Percentiles rank a stretch among this genome's conserved stretches.
phyloP scores from a whole-genome alignment of 2,888 invertebrate genomes.

The Macrostomum cliftonense region DNA sequence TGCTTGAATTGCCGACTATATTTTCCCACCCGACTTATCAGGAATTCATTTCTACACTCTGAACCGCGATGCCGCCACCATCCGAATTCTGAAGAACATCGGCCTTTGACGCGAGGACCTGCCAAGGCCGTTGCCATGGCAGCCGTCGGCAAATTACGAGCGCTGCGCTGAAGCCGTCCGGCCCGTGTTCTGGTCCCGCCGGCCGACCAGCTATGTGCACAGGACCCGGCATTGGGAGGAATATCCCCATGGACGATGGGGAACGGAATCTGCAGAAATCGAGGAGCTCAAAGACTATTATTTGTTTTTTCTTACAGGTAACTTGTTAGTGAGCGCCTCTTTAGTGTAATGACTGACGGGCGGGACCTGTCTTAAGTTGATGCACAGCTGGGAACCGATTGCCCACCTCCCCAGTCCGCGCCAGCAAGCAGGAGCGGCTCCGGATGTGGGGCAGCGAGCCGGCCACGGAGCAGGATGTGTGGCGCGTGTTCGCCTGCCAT shows the following conservation, averaged over 20 bases:
- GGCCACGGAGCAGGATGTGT: conserved; percentile 41
- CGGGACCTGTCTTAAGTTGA: too few species aligned
- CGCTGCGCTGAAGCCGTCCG: conserved; percentile 43
- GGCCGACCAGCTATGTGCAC: conserved; percentile 43
- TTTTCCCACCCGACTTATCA: too few species aligned
- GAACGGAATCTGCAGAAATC: conserved; percentile 44
- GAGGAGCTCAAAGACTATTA: conserved; percentile 44
- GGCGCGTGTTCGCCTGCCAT: conserved; percentile 42
- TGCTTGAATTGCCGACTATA: too few species aligned
- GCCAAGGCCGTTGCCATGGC: conserved; percentile 42
- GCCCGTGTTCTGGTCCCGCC: conserved; percentile 44
- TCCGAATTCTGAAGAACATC: conserved; percentile 36
- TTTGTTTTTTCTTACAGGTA: conserved; percentile 41
- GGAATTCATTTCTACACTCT: conserved; percentile 46
- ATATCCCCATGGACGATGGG: conserved; percentile 47
- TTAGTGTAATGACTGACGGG: too few species aligned
- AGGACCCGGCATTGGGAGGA: conserved; percentile 45
- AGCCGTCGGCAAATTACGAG: conserved; percentile 38
- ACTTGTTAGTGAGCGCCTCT: too few species aligned
- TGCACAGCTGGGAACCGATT: too few species aligned
- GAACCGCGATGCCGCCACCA: conserved; percentile 38
- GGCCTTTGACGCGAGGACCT: conserved; percentile 42
- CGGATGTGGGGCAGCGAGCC: conserved; percentile 43
- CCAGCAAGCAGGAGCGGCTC: conserved; percentile 29
- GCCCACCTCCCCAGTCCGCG: neutral